Conservation (phyloP, 2,888 invertebrate species). For the Chloroclystis v-ata region DNA sequence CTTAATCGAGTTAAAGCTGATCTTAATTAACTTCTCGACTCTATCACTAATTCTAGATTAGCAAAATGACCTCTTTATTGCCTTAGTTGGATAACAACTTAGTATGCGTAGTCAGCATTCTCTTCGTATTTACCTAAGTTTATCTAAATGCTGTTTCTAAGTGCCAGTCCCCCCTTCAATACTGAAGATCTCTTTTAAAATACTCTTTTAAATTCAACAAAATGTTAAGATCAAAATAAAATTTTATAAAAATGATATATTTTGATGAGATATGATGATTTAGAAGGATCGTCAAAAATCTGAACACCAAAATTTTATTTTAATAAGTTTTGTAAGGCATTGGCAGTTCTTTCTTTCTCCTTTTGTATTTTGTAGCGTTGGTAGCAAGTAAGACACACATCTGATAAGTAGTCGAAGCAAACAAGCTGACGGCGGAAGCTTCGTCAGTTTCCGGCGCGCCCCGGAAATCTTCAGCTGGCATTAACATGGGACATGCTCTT, state of each 20-base stretch:
- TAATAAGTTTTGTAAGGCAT: no score
- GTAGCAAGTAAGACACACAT: no score
- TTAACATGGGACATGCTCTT: constrained; percentile 27
- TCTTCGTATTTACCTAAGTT: not conserved
- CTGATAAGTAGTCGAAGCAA: constrained; percentile 46
- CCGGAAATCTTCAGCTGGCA: constrained; percentile 31
- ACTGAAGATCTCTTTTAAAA: no score
- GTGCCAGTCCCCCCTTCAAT: no score
- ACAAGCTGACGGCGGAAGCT: constrained; percentile 61
- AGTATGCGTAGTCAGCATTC: constrained; percentile 10
- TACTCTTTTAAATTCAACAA: no score
- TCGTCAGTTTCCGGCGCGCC: constrained; percentile 49
- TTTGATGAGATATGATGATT: no score
- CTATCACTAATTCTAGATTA: constrained; percentile 14
- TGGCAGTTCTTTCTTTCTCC: no score
- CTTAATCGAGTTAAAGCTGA: not conserved
- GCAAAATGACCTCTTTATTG: constrained; percentile 12
- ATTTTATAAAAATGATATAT: no score
- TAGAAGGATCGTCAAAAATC: no score
- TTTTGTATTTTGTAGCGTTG: no score
- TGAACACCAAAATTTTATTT: no score
- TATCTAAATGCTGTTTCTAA: not conserved
- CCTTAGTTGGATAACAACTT: constrained; percentile 28
- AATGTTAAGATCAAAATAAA: no score
- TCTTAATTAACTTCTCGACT: constrained; percentile 3